These are phyloP conservation scores for Allacma fusca DNA, from an alignment of 2,888 invertebrate genomes.

Conservation along the genomic window DNA sequence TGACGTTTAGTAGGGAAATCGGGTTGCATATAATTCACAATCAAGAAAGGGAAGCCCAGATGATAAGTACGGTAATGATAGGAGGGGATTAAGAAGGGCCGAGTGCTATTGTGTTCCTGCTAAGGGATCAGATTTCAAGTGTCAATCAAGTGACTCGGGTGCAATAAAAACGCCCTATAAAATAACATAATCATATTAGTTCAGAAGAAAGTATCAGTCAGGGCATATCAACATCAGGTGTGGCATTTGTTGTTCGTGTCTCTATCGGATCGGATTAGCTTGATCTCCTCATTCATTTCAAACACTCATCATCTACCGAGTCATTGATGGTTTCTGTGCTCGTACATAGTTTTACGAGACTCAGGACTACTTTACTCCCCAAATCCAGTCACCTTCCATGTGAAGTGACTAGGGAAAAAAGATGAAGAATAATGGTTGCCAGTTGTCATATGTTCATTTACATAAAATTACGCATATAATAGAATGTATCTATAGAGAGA, in stretches of 20 bases:
- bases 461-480: neutral
- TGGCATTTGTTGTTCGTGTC: constrained; percentile 48
- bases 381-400: neutral
- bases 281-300: constrained; percentile 36
- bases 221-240: constrained; percentile 48
- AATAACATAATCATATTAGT: constrained; percentile 47
- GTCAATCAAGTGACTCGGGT: constrained; percentile 49
- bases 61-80: neutral
- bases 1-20: no score
- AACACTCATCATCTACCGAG: constrained; percentile 8
- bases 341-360: neutral
- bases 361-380: no score
- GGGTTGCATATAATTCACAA: neutral
- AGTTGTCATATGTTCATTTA: neutral
- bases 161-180: constrained; percentile 55
- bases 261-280: constrained; percentile 40
- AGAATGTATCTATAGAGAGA: no score
- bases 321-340: neutral
- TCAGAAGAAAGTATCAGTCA: constrained; percentile 12
- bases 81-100: constrained; percentile 17
- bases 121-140: constrained; percentile 44
- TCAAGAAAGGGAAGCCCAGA: neutral
- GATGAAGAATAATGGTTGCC: neutral
- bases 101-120: constrained; percentile 32
- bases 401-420: neutral